Conservation (phyloP, 23 tunicate species). For the Styela clava region DNA sequence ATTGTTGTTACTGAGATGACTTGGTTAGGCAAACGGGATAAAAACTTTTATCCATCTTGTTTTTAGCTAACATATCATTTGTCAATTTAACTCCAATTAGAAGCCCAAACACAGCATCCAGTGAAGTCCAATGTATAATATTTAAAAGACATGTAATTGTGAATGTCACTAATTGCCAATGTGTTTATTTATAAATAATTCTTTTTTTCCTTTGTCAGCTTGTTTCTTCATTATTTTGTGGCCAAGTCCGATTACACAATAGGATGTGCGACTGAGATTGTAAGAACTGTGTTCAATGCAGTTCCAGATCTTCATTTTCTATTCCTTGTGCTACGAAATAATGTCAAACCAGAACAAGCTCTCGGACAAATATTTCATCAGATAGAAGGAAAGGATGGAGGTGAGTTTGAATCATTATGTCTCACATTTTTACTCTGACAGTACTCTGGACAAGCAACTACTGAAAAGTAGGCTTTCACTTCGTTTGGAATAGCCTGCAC, state of each 20-base stretch:
- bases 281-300: conserved; percentile 87
- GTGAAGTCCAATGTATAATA: too few species aligned
- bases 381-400: conserved; percentile 19
- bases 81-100: too few species aligned
- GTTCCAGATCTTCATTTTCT: conserved; percentile 77
- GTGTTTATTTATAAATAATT: too few species aligned
- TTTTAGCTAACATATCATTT: too few species aligned
- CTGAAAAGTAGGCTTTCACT: neutral
- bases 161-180: too few species aligned
- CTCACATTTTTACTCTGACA: neutral
- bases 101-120: too few species aligned
- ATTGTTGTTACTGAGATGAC: too few species aligned
- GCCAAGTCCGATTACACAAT: conserved; percentile 84
- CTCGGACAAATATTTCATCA: conserved; percentile 53
- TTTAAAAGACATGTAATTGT: too few species aligned
- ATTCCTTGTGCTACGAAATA: conserved; percentile 41
- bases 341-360: conserved; percentile 67
- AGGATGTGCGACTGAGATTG: conserved; percentile 78
- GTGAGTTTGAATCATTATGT: neutral
- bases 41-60: too few species aligned
- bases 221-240: conserved; percentile 83
- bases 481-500: too few species aligned
- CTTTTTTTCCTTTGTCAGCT: too few species aligned
- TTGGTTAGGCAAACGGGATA: too few species aligned
- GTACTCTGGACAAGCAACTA: neutral